These are phyloP conservation scores for Scomber japonicus DNA, from an alignment of 2,113 vertebrate species.

Conservation along the genomic window DNA sequence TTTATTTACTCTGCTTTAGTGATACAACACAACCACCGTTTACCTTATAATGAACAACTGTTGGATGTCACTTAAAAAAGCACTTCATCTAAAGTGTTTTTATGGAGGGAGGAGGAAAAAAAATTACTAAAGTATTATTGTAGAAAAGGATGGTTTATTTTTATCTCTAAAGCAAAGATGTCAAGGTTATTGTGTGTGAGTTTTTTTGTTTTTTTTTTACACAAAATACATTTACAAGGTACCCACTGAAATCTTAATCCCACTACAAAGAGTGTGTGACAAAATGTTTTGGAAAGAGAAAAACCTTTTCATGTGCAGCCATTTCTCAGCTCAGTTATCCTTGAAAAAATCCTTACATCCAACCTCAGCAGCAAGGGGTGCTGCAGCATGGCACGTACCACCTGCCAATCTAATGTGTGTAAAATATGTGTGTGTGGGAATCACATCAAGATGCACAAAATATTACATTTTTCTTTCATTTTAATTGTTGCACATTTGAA, in stretches of 20 bases:
- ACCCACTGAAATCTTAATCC: constrained; percentile 32
- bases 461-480: not conserved
- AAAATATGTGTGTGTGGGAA: not conserved
- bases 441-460: not conserved
- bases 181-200: constrained; percentile 15
- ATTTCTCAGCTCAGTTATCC: constrained; percentile 41
- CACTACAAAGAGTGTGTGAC: constrained; percentile 2
- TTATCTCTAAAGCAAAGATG: not conserved
- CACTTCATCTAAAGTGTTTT: not conserved
- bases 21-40: too few relatives aligned
- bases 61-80: not conserved
- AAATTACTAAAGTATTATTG: not conserved
- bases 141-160: not conserved
- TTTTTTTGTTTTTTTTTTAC: constrained; percentile 6
- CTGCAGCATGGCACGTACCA: constrained; percentile 5
- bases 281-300: constrained; percentile 27
- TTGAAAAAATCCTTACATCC: constrained; percentile 15
- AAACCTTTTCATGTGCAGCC: constrained; percentile 18
- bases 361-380: constrained; percentile 2
- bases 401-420: constrained; percentile 3
- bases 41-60: not conserved
- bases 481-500: not conserved
- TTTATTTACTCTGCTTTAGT: not conserved
- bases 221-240: constrained; percentile 30
- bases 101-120: not conserved